A percentile compares a stretch with the other conserved stretches of the same genome.
Conservation (phyloP, 2,113 vertebrate genomes). For the Brevimyrus niger region DNA sequence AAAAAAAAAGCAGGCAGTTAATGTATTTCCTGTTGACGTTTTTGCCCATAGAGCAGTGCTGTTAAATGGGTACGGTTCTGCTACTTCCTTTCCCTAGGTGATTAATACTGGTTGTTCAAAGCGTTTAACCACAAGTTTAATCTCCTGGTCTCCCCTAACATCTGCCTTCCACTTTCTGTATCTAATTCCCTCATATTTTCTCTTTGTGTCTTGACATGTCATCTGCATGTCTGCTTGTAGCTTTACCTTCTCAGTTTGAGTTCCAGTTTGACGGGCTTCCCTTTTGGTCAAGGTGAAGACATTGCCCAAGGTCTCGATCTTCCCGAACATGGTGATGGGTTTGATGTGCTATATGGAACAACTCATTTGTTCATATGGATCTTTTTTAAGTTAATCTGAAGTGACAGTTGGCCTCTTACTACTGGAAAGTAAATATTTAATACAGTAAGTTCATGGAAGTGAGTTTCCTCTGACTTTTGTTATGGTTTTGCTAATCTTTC, state of each 20-base stretch:
- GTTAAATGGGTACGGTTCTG: background rate
- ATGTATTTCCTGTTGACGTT: background rate
- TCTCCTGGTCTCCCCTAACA: background rate
- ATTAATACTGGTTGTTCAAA: background rate
- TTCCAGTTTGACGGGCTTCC: background rate
- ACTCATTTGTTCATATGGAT: background rate
- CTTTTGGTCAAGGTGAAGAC: background rate
- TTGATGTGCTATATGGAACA: background rate
- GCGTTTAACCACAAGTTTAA: background rate
- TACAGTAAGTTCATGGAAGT: background rate
- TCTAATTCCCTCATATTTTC: background rate
- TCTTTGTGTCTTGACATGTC: background rate
- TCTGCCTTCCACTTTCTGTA: background rate
- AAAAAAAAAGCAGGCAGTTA: background rate
- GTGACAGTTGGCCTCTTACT: background rate
- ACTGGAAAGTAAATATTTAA: background rate
- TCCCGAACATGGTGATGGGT: background rate
- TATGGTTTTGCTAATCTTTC: background rate
- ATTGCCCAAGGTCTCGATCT: slow-evolving; percentile 26
- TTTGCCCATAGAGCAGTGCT: background rate
- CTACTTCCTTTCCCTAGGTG: background rate
- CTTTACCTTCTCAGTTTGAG: background rate
- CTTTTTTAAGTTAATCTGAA: background rate
- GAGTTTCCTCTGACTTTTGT: background rate
- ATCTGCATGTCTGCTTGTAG: background rate